Base-by-base conservation (phyloP, 2,113 vertebrate species). In the Phalacrocorax brasilianus region DNA sequence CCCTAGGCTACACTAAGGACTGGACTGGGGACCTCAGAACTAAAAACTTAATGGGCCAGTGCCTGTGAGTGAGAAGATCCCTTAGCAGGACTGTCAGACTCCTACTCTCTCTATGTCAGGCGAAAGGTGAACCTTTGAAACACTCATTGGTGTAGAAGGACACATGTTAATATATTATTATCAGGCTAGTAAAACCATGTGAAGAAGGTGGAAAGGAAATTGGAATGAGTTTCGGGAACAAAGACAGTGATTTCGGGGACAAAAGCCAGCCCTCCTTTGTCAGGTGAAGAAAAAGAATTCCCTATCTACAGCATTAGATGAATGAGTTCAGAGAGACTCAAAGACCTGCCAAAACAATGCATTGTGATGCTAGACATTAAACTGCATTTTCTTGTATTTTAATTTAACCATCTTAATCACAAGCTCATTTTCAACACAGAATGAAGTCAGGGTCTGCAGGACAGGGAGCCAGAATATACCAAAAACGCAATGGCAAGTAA, bases 291-390 rank as follows among this genome's bases (percentile, higher is more conserved):
- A 63, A 85, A 73, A 76, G 20, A 68, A 38, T 38, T 11, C 7
- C 4, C 2, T 17, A 0, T 6, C 15, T 40, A 22, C 21, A 53
- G 4, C 14, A 33, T 2, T 66, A 23, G 14, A 49, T 38, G 63
- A 53, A 78, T 8, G 3, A 67, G 8, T 79, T 71, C 32, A 59
- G n/a, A 75, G 16, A 58, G 28, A 24, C 9, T 22, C 32, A 27
- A 33, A 59, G 44, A 45, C 9, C 3, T 50, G 23, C 3, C 22
- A 67, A 53, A 10, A 9, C 7, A 73, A 17, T 17, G 5, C 4
- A 5, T 42, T 24, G 14, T 50, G 20, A 59, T 24, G 11, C 7
- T 65, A 44, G 35, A 35, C 56, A 61, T 53, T 19, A 45, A 55
- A 68, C 1, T 5, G 7, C 1, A 3, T 6, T 79, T 67, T 89